These are phyloP conservation scores for Drosophila novamexicana DNA, from an alignment of 1,140 invertebrate genomes.

Conservation along the genomic window DNA sequence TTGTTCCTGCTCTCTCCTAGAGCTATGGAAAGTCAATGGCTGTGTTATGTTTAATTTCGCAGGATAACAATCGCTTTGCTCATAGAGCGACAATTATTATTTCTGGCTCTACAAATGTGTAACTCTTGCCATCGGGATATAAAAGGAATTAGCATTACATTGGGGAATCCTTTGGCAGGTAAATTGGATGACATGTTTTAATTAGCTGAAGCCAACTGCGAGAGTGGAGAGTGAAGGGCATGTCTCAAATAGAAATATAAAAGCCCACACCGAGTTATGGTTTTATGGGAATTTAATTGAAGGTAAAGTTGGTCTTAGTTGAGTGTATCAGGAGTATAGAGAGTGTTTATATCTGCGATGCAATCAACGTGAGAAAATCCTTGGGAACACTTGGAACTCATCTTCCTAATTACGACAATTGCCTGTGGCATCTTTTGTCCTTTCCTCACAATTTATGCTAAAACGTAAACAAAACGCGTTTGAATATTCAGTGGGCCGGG, in stretches of 20 bases:
- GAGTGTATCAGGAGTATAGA: background rate
- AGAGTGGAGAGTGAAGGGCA: background rate
- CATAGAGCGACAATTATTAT: slow-evolving; percentile 66
- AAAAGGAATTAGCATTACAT: slow-evolving; percentile 61
- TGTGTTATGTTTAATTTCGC: background rate
- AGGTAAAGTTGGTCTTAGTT: slow-evolving; percentile 1
- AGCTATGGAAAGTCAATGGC: slow-evolving; percentile 22
- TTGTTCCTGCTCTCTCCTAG: slow-evolving; percentile 3
- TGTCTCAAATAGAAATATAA: slow-evolving; percentile 1
- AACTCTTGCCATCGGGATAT: slow-evolving; percentile 7
- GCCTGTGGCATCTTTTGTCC: slow-evolving; percentile 59
- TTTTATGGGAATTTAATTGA: slow-evolving; percentile 61
- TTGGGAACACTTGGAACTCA: slow-evolving; percentile 26
- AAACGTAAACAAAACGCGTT: slow-evolving; percentile 74
- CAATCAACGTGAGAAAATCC: slow-evolving; percentile 71
- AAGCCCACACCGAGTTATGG: slow-evolving; percentile 1
- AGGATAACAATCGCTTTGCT: slow-evolving; percentile 50
- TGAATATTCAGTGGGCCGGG: slow-evolving; percentile 62
- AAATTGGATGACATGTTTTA: slow-evolving; percentile 53
- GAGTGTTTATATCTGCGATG: slow-evolving; percentile 6
- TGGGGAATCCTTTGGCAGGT: slow-evolving; percentile 33
- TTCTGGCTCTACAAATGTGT: slow-evolving; percentile 17
- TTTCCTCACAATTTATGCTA: slow-evolving; percentile 64
- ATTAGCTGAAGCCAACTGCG: slow-evolving; percentile 35
- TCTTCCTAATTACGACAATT: slow-evolving; percentile 74